Base-by-base conservation (phyloP, 1,140 invertebrate species). In the Bradynema listronoti region DNA sequence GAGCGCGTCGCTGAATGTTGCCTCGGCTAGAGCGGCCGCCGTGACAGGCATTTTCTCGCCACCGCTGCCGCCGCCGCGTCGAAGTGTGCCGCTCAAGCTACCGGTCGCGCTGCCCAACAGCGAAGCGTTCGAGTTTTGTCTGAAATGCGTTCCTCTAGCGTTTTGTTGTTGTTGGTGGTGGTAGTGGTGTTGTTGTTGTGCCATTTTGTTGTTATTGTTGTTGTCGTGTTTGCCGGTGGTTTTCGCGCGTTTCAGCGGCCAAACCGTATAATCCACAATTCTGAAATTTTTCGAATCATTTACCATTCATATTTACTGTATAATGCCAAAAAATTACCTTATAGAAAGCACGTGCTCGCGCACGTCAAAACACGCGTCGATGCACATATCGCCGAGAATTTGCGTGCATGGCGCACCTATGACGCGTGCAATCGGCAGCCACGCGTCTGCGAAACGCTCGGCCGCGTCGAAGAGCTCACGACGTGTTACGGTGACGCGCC, bases 371-470 rank as follows among this genome's bases (percentile, higher is more conserved):
- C 11, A 11, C 16, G 52, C 43, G n/a, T 55, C 52, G 32, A 55
- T 47, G 32, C 52, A 55, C 52, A 55, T 50, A 25, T 55, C 52
- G 2, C 52, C 52, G n/a, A 55, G 33, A 19, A 55, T 55, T 16
- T 55, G 32, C 4, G 52, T 56, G 3, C 3, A 3, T 19, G 19
- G 27, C 3, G 52, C n/a, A 4, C 16, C 25, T 19, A n/a, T 19
- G 22, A 55, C 27, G n/a, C 4, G 24, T 4, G 27, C 2, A 43
- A 56, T n/a, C n/a, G 52, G 51, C 6, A 55, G 22, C 52, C 52
- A 55, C 2, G 16, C 33, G 4, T 55, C 52, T 19, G n/a, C n/a
- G 27, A 24, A 50, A 4, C 22, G 22, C 16, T 51, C 49, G 16
- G 25, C n/a, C 50, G 4, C 33, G 47, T 56, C 32, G 33, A 55